A percentile compares a stretch with the other conserved stretches of the same genome.
Conservation (phyloP, 2,888 invertebrate genomes). For the Thyatira batis region DNA sequence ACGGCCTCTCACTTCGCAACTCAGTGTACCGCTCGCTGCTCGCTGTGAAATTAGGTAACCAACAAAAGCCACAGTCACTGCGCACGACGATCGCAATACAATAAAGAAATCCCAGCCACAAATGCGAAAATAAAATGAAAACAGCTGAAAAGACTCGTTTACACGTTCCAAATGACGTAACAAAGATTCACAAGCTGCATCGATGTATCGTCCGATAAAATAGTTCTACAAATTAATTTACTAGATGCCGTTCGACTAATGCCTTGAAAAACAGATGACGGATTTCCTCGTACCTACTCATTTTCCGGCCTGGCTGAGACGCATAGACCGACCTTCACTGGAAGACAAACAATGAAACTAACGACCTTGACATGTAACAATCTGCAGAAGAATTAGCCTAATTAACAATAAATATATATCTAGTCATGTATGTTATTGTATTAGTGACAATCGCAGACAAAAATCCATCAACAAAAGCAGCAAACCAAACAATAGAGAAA, state of each 20-base stretch:
- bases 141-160: constrained; percentile 41
- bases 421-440: constrained; percentile 66
- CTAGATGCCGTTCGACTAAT: constrained; percentile 58
- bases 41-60: constrained; percentile 80
- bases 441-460: constrained; percentile 62
- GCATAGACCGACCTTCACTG: constrained; percentile 71
- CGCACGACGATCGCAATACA: constrained; percentile 58
- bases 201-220: constrained; percentile 42
- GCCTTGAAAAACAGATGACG: constrained; percentile 75
- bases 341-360: constrained; percentile 77
- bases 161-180: constrained; percentile 49
- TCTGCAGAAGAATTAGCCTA: constrained; percentile 69
- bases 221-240: constrained; percentile 41
- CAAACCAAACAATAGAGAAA: constrained; percentile 60
- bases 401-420: constrained; percentile 69
- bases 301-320: constrained; percentile 74
- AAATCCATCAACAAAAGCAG: constrained; percentile 52
- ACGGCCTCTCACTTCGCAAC: constrained; percentile 81
- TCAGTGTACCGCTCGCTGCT: constrained; percentile 69
- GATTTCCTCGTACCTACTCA: constrained; percentile 71
- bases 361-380: constrained; percentile 78
- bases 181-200: constrained; percentile 39
- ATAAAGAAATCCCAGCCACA: constrained; percentile 60
- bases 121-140: constrained; percentile 45
- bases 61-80: constrained; percentile 70